Conservation (phyloP, 2,113 vertebrate species). For the Heloderma charlesbogerti region DNA sequence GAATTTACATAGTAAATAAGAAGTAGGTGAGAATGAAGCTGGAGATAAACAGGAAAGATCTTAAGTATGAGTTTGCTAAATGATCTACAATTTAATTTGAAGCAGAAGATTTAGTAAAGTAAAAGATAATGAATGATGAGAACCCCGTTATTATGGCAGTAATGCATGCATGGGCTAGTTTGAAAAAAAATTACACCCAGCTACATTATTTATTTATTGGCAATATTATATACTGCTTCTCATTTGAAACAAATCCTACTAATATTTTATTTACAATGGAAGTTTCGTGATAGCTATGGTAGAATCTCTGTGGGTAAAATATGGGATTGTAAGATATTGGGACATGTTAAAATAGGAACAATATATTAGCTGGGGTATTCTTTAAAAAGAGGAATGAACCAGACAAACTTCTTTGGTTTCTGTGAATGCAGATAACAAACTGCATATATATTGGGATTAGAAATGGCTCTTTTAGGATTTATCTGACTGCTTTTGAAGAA, state of each 20-base stretch:
- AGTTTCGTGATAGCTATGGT: not conserved
- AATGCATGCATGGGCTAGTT: not conserved
- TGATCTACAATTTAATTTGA: slow-evolving; percentile 44
- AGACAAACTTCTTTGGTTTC: not conserved
- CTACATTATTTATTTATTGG: not conserved
- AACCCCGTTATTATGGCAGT: not conserved
- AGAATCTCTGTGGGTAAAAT: not conserved
- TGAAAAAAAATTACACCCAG: not conserved
- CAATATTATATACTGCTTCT: no score
- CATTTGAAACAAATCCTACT: not conserved
- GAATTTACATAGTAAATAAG: slow-evolving; percentile 61
- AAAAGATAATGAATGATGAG: not conserved
- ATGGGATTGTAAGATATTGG: not conserved
- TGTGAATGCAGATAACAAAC: not conserved
- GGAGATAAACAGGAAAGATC: slow-evolving; percentile 52
- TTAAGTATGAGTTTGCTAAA: slow-evolving; percentile 46
- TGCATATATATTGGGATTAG: not conserved
- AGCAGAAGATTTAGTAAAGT: slow-evolving; percentile 20
- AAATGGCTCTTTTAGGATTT: not conserved
- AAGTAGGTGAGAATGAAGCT: slow-evolving; percentile 42
- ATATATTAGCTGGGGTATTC: not conserved
- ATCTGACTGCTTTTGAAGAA: not conserved
- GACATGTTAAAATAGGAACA: not conserved
- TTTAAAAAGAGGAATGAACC: not conserved
- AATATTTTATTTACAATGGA: not conserved